These are phyloP conservation scores for Theodoxus fluviatilis DNA, from an alignment of 2,888 invertebrate genomes.

Conservation along the genomic window DNA sequence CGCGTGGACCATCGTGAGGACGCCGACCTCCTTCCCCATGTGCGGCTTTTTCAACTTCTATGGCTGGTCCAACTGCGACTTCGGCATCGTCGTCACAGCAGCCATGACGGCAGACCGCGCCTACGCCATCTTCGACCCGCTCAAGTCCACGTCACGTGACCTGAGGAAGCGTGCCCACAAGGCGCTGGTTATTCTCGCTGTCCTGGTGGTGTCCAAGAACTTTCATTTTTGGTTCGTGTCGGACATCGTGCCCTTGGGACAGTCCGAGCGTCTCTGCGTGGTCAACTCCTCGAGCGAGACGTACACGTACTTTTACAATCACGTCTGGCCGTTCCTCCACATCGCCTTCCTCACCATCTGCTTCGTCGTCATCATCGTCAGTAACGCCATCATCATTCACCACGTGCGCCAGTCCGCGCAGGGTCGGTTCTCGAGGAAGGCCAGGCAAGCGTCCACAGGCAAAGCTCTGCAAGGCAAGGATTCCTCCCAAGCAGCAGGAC, in stretches of 20 bases:
- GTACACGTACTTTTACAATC: conserved; percentile 38
- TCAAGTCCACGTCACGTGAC: conserved; percentile 35
- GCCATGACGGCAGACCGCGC: conserved; percentile 48
- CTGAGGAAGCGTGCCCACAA: conserved; percentile 29
- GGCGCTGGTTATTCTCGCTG: not conserved
- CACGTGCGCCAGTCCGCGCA: conserved; percentile 37
- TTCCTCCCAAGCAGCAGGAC: not conserved
- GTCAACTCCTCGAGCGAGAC: conserved; percentile 12
- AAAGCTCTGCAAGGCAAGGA: not conserved
- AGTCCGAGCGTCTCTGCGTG: conserved; percentile 30
- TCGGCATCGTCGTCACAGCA: conserved; percentile 43
- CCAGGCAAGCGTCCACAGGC: not conserved
- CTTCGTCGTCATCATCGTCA: conserved; percentile 40
- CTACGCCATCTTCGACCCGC: conserved; percentile 41
- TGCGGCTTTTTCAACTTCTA: conserved; percentile 33
- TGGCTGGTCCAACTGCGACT: conserved; percentile 42
- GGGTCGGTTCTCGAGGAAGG: conserved; percentile 10
- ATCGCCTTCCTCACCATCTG: conserved; percentile 38
- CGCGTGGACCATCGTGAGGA: conserved; percentile 11
- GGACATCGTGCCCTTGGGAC: conserved; percentile 25
- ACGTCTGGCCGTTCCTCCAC: conserved; percentile 49
- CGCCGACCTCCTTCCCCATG: conserved; percentile 29
- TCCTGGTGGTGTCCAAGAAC: conserved; percentile 25
- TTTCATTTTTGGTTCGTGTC: conserved; percentile 30
- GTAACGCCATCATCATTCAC: conserved; percentile 43